Evolutionary conservation across 2,113 vertebrate genomes (phyloP).

Genomic region (Vulpes vulpes): DNA sequence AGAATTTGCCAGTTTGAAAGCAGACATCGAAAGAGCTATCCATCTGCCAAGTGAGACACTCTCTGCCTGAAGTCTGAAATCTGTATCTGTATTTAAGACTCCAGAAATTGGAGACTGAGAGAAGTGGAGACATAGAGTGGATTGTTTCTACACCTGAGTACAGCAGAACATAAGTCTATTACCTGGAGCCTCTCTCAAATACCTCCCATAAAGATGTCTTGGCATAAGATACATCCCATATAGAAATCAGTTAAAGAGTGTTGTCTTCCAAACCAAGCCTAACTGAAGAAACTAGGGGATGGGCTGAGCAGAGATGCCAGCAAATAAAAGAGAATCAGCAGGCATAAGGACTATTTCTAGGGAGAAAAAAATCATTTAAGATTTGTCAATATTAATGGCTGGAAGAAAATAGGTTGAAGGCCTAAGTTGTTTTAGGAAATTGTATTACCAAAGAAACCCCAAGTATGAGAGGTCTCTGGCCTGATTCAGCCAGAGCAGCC

Average conservation of each 20-base stretch:
- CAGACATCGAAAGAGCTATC: background rate
- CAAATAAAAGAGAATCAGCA: background rate
- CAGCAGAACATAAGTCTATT: background rate
- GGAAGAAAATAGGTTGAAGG: background rate
- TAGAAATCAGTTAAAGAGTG: background rate
- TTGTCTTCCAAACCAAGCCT: background rate
- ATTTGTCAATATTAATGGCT: conserved; percentile 7
- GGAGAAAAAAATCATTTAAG: background rate
- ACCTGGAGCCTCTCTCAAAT: background rate
- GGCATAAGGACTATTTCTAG: background rate
- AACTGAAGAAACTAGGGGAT: background rate
- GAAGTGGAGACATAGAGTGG: background rate
- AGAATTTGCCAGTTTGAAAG: background rate
- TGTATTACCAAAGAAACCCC: background rate
- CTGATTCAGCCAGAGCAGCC: background rate
- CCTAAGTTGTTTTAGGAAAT: background rate
- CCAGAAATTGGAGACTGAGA: background rate
- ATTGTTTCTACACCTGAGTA: background rate
- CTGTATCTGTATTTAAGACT: background rate
- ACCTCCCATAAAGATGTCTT: background rate
- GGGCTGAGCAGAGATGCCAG: background rate
- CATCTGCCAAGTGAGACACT: background rate
- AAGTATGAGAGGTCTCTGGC: background rate
- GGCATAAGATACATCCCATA: background rate
- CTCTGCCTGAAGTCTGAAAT: background rate